These are phyloP conservation scores for Coenonympha glycerion DNA, from an alignment of 2,888 invertebrate genomes.

Conservation along the genomic window DNA sequence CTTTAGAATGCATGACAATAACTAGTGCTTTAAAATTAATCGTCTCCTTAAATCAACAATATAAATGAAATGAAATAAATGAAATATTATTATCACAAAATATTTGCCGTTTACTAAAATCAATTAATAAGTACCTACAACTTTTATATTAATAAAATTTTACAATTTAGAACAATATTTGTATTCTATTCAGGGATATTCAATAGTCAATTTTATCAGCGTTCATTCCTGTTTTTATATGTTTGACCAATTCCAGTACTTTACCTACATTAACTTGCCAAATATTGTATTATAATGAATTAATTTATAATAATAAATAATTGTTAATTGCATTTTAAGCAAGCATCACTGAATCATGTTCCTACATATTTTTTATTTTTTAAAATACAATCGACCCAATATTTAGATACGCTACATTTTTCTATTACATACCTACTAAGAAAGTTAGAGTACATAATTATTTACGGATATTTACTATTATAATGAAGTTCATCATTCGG, in stretches of 20 bases:
- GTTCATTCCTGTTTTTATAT: conserved; percentile 29
- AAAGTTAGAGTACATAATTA: conserved; percentile 57
- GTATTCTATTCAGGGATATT: not conserved
- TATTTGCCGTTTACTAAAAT: conserved; percentile 11
- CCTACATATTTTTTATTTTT: conserved; percentile 53
- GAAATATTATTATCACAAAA: too few relatives aligned
- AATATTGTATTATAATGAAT: conserved; percentile 39
- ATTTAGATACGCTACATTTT: conserved; percentile 30
- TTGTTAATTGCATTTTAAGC: conserved; percentile 44
- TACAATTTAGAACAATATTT: not conserved
- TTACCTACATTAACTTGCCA: conserved; percentile 54
- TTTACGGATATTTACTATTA: conserved; percentile 55
- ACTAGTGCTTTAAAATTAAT: conserved; percentile 57
- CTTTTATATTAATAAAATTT: not conserved
- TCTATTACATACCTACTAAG: conserved; percentile 33
- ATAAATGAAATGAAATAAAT: conserved; percentile 4
- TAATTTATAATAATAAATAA: conserved; percentile 20
- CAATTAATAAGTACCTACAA: too few relatives aligned
- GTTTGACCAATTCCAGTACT: conserved; percentile 38
- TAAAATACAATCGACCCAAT: conserved; percentile 26
- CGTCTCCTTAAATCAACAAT: conserved; percentile 19
- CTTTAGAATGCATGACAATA: conserved; percentile 72
- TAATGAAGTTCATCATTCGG: conserved; percentile 33
- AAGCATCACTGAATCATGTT: conserved; percentile 55
- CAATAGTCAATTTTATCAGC: conserved; percentile 15